Conservation (phyloP, 2,113 vertebrate genomes). For the Bungarus multicinctus region DNA sequence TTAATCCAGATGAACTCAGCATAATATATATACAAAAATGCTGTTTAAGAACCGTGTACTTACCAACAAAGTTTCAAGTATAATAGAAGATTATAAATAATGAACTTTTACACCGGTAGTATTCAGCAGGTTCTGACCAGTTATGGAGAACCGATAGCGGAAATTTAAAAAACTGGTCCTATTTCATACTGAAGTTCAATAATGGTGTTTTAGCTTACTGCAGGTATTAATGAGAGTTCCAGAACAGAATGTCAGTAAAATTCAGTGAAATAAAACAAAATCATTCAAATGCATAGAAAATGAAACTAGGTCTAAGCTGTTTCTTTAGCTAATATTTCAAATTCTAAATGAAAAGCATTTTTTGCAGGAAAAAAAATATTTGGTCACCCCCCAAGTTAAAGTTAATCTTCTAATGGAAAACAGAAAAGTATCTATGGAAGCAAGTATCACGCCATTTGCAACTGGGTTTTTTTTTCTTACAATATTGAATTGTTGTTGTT, state of each 20-base stretch:
- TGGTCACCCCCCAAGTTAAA: not conserved
- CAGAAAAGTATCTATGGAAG: not conserved
- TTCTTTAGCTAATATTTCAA: not conserved
- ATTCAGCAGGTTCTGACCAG: no score
- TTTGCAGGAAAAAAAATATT: not conserved
- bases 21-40: not conserved
- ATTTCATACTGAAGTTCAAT: not conserved
- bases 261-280: not conserved
- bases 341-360: not conserved
- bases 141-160: no score
- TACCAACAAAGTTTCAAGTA: not conserved
- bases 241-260: not conserved
- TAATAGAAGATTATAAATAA: not conserved
- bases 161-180: no score
- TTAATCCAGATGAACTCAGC: conserved; percentile 2
- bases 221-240: not conserved
- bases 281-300: not conserved
- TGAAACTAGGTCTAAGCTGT: not conserved
- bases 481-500: not conserved
- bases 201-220: not conserved
- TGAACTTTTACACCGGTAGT: not conserved
- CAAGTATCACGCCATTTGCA: not conserved
- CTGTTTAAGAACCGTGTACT: not conserved
- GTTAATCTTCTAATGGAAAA: not conserved
- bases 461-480: not conserved